phyloP scores from a whole-genome alignment of 1,140 invertebrate genomes.

The Trinorchestia longiramus region DNA sequence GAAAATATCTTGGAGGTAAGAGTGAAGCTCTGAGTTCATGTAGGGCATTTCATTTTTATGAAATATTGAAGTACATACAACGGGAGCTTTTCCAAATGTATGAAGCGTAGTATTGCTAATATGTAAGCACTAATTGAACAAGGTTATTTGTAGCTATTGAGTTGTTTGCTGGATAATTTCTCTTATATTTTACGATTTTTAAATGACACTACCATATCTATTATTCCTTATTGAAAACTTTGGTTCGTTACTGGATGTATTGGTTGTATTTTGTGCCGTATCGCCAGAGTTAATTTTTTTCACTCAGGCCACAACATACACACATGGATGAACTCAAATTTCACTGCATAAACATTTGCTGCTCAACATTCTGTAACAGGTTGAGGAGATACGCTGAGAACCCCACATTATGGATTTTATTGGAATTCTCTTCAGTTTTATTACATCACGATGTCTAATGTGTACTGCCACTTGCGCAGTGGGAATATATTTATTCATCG shows the following conservation, averaged over 20 bases:
- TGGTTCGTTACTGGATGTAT: not conserved
- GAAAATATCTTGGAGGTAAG: conserved; percentile 81
- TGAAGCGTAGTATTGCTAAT: not conserved
- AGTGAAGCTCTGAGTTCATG: conserved; percentile 56
- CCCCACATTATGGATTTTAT: not conserved
- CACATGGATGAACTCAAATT: not conserved
- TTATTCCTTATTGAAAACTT: not conserved
- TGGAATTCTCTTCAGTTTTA: no score
- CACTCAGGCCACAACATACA: not conserved
- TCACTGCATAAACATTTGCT: not conserved
- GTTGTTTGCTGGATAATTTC: not conserved
- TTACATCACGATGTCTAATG: no score
- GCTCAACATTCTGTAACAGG: not conserved
- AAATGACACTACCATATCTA: not conserved
- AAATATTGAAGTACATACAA: not conserved
- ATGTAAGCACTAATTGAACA: not conserved
- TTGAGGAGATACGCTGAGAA: not conserved
- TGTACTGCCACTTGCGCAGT: no score
- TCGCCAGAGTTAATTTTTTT: not conserved
- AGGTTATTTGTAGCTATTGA: not conserved
- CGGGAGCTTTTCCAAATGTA: not conserved
- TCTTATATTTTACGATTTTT: not conserved
- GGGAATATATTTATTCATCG: no score
- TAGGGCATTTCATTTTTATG: not conserved
- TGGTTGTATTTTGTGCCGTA: not conserved